Conservation (phyloP, 2,888 invertebrate genomes). For the Tenthredo amoena region DNA sequence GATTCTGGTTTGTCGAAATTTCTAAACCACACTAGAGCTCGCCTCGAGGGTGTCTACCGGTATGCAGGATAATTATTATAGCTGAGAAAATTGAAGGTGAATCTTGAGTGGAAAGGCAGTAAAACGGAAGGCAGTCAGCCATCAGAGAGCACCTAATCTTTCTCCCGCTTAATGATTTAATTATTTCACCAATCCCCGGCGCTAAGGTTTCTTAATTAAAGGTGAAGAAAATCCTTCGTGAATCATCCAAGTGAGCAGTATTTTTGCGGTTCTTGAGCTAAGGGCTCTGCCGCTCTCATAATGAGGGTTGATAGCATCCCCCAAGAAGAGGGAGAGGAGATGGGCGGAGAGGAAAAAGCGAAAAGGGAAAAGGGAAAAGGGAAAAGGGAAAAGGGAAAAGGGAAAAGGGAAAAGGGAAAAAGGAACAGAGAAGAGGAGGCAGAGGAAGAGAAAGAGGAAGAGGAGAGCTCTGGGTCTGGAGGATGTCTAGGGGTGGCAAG, state of each 20-base stretch:
- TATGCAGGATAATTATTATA: background rate
- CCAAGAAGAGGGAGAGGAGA: slow-evolving; percentile 41
- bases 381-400: slow-evolving; percentile 16
- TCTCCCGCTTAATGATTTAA: slow-evolving; percentile 49
- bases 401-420: slow-evolving; percentile 35
- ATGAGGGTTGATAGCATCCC: slow-evolving; percentile 56
- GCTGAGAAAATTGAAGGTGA: background rate
- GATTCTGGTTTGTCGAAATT: background rate
- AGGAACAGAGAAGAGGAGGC: slow-evolving; percentile 21
- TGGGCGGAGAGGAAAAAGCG: slow-evolving; percentile 22
- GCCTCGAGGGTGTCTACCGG: background rate
- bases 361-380: slow-evolving; percentile 32
- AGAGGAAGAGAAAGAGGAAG: background rate
- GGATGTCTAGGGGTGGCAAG: slow-evolving; percentile 16
- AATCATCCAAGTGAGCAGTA: slow-evolving; percentile 54
- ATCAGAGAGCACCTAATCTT: slow-evolving; percentile 40
- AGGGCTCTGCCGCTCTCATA: slow-evolving; percentile 49
- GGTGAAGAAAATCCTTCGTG: slow-evolving; percentile 53
- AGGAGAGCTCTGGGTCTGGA: background rate
- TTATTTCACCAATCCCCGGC: slow-evolving; percentile 46
- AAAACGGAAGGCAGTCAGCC: slow-evolving; percentile 9
- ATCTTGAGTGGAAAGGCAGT: background rate
- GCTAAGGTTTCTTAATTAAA: slow-evolving; percentile 53
- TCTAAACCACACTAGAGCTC: background rate
- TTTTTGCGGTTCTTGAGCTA: slow-evolving; percentile 54